Evolutionary conservation across 2,888 invertebrate genomes (phyloP), one percentile per base, ranked within the genome.

Genomic region (Agapetus fuscipes): DNA sequence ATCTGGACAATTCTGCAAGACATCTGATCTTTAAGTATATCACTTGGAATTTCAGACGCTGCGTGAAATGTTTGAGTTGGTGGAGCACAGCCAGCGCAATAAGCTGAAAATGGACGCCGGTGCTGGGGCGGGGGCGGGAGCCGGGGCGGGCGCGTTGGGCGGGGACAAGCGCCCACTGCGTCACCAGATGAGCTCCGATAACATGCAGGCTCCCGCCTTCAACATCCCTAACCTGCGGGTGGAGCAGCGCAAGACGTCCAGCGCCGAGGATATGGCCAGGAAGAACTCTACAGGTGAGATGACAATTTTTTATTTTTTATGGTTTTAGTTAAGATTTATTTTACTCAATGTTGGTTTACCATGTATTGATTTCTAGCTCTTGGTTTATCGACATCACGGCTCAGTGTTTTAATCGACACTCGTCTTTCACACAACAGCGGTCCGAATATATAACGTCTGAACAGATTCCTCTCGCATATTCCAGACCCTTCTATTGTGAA

Each of bases 31-130:
- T n/a, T n/a, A n/a, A n/a, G n/a, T n/a, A n/a, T n/a, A n/a, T n/a
- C n/a, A n/a, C n/a, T n/a, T n/a, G n/a, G n/a, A n/a, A n/a, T 7
- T 39, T 32, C 54, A 76, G 76, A 85, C 93, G 31, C 71, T 95
- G 41, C 86, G 91, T 57, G 90, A 93, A 53, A 93, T 96, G 94
- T 66, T 96, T 54, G 85, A 84, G 54, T 83, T 80, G 56, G 88
- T 91, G 48, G 89, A 90, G 60, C 76, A 83, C 50, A 85, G 86
- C 56, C 90, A 94, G 57, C 77, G 89, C 34, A 85, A 86, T 63
- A 90, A 90, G 63, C 72, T 95, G 59, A 89, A 88, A 62, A 61
- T 87, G 55, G 91, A 91, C 58, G 39, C 34, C n/a, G 16, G 31
- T 5, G 82, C 82, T 59, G 65, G 83, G 44, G 75, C 83, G 27